Base-by-base conservation (phyloP, 2,113 vertebrate species). In the Petroica traversi region DNA sequence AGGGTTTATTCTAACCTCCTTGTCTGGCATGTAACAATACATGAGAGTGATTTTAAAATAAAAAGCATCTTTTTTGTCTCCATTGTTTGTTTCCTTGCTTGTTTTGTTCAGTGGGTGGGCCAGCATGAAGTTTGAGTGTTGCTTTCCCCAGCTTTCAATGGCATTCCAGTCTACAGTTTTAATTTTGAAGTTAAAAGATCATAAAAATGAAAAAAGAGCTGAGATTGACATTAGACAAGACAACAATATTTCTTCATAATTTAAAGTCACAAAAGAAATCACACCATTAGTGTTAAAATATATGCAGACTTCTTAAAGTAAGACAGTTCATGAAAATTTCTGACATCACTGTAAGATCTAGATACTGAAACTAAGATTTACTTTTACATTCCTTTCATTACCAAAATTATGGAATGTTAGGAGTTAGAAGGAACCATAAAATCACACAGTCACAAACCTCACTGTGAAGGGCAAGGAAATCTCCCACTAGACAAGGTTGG, bases 31-130 rank as follows among this genome's bases (percentile, higher is more conserved):
- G 29, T 6, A 85, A 43, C 9, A 68, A 85, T 23, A 55, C 1
- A 19, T 19, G 9, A 29, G 6, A 33, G 4, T 46, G 11, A 45
- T 54, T 63, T 93, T 43, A 71, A 89, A 78, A 76, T 12, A 41
- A 45, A 71, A 78, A 1, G 12, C 2, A 1, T 17, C 1, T 17
- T 15, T 69, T 81, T n/a, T 12, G 2, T 45, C 77, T 49, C 12
- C 11, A 61, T 66, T 31, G 0, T 54, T 58, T 51, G 3, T 40
- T 61, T 57, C 3, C 34, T 49, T 41, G 11, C 7, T 58, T 76
- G 7, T 14, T 43, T 51, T 48, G 20, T 66, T 66, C 9, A 4
- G 22, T 80, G 12, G 1, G 11, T 41, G 51, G 20, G 9, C 7
- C 28, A 77, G 8, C 25, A 61, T 66, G 46, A 82, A 2, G 5